These are phyloP conservation scores for Lagopus muta DNA, from an alignment of 2,113 vertebrate genomes.

Conservation along the genomic window DNA sequence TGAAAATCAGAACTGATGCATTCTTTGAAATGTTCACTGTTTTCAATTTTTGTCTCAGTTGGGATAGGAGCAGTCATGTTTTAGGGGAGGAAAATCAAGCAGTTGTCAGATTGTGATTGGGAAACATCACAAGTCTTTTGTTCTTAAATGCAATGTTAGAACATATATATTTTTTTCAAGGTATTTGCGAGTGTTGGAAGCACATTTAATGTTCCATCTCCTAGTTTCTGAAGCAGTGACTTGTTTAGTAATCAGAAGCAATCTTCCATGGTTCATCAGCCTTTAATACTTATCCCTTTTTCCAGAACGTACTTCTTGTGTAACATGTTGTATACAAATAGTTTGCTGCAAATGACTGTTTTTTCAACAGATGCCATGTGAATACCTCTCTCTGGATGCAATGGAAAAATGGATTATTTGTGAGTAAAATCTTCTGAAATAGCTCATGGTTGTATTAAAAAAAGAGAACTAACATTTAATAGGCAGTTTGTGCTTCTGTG, in stretches of 20 bases:
- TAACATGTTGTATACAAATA: not conserved
- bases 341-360: slow-evolving; percentile 27
- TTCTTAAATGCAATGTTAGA: not conserved
- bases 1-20: not conserved
- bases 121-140: not conserved
- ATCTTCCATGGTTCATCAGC: not conserved
- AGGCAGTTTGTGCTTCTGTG: not conserved
- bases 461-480: not conserved
- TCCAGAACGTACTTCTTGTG: not conserved
- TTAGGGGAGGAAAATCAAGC: not conserved
- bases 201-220: not conserved
- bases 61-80: not conserved
- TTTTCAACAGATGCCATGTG: slow-evolving; percentile 93
- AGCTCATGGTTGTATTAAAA: not conserved
- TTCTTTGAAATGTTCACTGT: not conserved
- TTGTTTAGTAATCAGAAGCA: not conserved
- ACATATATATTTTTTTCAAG: not conserved
- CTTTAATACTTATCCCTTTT: not conserved
- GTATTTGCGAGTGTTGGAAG: not conserved
- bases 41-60: not conserved
- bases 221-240: not conserved
- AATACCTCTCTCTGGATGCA: slow-evolving; percentile 96
- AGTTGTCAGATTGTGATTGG: not conserved
- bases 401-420: slow-evolving; percentile 99
- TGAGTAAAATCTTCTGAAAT: slow-evolving; percentile 81